phyloP scores from a whole-genome alignment of 1,140 invertebrate genomes.

The Globodera rostochiensis region DNA sequence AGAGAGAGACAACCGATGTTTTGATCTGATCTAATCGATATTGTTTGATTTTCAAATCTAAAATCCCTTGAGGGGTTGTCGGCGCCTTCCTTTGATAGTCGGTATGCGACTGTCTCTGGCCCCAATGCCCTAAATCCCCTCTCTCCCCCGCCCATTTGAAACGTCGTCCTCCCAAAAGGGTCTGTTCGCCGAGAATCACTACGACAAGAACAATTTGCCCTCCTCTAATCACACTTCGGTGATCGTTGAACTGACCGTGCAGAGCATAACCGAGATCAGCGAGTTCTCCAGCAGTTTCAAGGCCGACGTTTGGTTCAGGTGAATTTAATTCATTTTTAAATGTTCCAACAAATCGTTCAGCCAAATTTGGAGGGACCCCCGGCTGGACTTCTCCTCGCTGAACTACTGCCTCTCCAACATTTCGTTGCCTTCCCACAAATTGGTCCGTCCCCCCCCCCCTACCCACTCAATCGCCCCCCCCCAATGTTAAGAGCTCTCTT shows the following conservation, averaged over 20 bases:
- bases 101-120: no score
- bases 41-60: no score
- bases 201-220: slow-evolving; percentile 64
- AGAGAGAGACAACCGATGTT: not conserved
- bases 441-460: slow-evolving; percentile 28
- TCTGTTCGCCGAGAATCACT: slow-evolving; percentile 56
- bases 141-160: not conserved
- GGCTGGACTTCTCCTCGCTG: slow-evolving; percentile 55
- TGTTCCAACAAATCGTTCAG: slow-evolving; percentile 8
- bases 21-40: no score
- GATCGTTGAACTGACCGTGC: slow-evolving; percentile 63
- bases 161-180: not conserved
- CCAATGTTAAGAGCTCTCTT: slow-evolving; percentile 31
- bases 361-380: slow-evolving; percentile 61
- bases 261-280: slow-evolving; percentile 62
- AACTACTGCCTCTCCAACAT: slow-evolving; percentile 63
- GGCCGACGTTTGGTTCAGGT: slow-evolving; percentile 61
- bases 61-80: no score
- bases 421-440: slow-evolving; percentile 57
- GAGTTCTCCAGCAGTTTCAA: slow-evolving; percentile 63
- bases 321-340: not conserved
- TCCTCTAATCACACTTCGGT: slow-evolving; percentile 60
- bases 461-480: not conserved
- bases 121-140: not conserved
- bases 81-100: no score